These are phyloP conservation scores for Dinomys branickii DNA, from an alignment of 2,113 vertebrate genomes.

Conservation along the genomic window DNA sequence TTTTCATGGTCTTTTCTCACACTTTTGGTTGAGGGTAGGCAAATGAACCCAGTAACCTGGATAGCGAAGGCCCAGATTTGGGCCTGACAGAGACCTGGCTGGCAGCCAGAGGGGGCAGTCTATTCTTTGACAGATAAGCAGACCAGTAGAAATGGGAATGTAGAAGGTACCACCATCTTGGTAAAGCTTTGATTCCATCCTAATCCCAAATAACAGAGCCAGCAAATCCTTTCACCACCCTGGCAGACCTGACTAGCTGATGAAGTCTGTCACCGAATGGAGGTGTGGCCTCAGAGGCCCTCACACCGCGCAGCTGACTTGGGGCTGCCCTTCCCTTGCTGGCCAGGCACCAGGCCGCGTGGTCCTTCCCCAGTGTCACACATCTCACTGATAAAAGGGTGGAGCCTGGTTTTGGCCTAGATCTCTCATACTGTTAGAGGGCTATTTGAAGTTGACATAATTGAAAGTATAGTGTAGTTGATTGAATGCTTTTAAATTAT, in stretches of 20 bases:
- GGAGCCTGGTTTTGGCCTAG: background rate
- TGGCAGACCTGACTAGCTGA: background rate
- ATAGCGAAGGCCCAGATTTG: background rate
- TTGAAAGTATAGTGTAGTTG: background rate
- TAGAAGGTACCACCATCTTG: background rate
- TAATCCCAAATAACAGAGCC: slow-evolving; percentile 8
- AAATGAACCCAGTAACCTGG: background rate
- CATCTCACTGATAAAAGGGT: background rate
- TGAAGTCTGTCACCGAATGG: background rate
- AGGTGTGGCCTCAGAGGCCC: background rate
- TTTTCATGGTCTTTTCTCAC: background rate
- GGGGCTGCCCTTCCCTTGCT: background rate
- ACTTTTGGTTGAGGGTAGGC: background rate
- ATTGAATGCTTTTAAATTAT: background rate
- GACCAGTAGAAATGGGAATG: background rate
- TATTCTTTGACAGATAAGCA: background rate
- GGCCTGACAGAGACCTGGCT: background rate
- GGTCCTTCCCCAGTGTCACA: background rate
- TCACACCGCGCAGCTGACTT: background rate
- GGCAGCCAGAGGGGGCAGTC: background rate
- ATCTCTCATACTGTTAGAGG: background rate
- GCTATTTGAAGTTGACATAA: background rate
- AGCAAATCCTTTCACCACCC: background rate
- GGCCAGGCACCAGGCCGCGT: background rate
- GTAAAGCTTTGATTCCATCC: slow-evolving; percentile 8